Evolutionary conservation across 2,797 vertebrate genomes (phyloP).

Genomic region (Linurgus olivaceus): DNA sequence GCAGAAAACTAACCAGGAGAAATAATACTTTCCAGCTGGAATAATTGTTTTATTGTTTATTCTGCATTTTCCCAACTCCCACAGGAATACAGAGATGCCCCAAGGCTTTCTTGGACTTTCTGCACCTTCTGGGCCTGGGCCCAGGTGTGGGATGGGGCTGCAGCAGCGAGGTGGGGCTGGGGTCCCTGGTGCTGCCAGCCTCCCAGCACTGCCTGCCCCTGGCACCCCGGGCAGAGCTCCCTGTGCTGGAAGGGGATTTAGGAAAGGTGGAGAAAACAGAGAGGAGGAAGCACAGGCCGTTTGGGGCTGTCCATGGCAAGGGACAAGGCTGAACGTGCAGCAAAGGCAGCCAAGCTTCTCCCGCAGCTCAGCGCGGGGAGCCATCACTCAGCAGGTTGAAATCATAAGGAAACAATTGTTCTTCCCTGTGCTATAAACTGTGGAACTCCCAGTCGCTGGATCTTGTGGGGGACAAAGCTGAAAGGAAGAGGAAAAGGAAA

Average conservation of each 20-base stretch:
- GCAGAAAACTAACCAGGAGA: background rate
- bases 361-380: background rate
- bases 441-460: background rate
- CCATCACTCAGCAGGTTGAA: background rate
- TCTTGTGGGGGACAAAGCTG: background rate
- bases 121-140: background rate
- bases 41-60: slow-evolving; percentile 21
- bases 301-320: background rate
- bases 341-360: background rate
- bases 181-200: background rate
- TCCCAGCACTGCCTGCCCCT: background rate
- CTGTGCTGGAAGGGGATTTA: background rate
- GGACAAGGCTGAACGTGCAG: background rate
- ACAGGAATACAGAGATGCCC: background rate
- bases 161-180: background rate
- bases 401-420: background rate
- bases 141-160: background rate
- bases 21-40: slow-evolving; percentile 30
- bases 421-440: background rate
- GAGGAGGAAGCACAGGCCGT: accelerated
- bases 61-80: background rate
- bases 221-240: background rate
- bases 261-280: background rate
- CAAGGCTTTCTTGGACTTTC: background rate
- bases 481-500: background rate